These are phyloP conservation scores for Centroberyx gerrardi DNA, from an alignment of 2,797 vertebrate species.

Conservation along the genomic window DNA sequence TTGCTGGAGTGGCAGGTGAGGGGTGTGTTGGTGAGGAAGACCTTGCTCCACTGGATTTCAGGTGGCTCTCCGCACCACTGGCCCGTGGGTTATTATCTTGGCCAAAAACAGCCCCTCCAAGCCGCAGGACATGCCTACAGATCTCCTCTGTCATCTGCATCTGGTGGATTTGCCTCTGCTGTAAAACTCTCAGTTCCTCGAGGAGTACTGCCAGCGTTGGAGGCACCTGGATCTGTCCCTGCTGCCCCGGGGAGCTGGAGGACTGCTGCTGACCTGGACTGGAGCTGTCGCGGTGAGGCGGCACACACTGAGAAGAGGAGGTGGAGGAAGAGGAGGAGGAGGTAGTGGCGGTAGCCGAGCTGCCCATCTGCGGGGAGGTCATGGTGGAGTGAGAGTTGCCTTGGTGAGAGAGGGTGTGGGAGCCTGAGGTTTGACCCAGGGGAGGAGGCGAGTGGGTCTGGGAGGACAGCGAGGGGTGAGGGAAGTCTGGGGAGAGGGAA, in stretches of 20 bases:
- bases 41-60: slow-evolving; percentile 75
- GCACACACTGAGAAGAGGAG: slow-evolving; percentile 76
- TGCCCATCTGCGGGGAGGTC: slow-evolving; percentile 86
- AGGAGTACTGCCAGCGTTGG: slow-evolving; percentile 90
- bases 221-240: slow-evolving; percentile 79
- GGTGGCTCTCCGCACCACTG: slow-evolving; percentile 68
- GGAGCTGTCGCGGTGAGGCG: slow-evolving; percentile 84
- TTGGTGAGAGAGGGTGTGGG: slow-evolving; percentile 70
- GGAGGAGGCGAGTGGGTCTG: slow-evolving; percentile 85
- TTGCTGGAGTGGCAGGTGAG: slow-evolving; percentile 71
- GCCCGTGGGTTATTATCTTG: slow-evolving; percentile 72
- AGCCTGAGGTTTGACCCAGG: slow-evolving; percentile 76
- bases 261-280: slow-evolving; percentile 85
- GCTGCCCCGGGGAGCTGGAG: slow-evolving; percentile 76
- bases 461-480: slow-evolving; percentile 87
- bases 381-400: slow-evolving; percentile 83
- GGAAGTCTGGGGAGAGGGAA: slow-evolving; percentile 88
- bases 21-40: slow-evolving; percentile 83
- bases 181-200: slow-evolving; percentile 92
- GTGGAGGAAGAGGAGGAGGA: slow-evolving; percentile 80
- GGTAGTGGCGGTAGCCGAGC: slow-evolving; percentile 85
- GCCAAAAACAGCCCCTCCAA: slow-evolving; percentile 85
- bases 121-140: slow-evolving; percentile 91
- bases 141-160: slow-evolving; percentile 97
- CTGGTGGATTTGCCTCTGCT: slow-evolving; percentile 95